Conservation (phyloP, 2,888 invertebrate genomes). For the Halictus ligatus region DNA sequence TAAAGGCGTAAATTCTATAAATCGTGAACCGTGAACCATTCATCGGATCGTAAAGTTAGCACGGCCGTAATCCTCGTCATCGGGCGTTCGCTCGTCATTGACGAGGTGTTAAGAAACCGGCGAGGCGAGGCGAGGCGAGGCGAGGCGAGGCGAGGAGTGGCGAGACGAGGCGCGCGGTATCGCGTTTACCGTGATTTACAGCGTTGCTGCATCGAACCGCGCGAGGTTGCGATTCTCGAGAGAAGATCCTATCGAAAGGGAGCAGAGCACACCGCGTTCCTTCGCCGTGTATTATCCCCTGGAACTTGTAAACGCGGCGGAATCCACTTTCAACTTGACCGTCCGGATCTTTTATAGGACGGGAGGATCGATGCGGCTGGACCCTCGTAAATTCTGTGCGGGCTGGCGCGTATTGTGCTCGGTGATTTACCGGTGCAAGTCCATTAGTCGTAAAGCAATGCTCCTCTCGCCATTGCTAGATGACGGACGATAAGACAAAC, state of each 20-base stretch:
- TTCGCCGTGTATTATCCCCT: background rate
- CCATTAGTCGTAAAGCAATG: slow-evolving; percentile 79
- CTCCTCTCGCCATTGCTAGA: slow-evolving; percentile 71
- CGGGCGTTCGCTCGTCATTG: slow-evolving; percentile 52
- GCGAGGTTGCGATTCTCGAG: background rate
- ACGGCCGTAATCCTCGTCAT: slow-evolving; percentile 32
- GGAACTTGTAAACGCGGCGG: slow-evolving; percentile 20
- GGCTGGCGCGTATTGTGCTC: slow-evolving; percentile 71
- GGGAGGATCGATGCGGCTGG: slow-evolving; percentile 66
- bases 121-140: background rate
- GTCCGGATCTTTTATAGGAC: slow-evolving; percentile 62
- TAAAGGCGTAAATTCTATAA: slow-evolving; percentile 32
- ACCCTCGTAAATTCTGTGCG: slow-evolving; percentile 73
- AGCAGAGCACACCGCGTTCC: background rate
- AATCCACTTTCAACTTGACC: slow-evolving; percentile 56
- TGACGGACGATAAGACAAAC: slow-evolving; percentile 76
- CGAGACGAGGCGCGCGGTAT: slow-evolving; percentile 56
- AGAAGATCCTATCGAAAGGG: slow-evolving; percentile 63
- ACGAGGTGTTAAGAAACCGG: slow-evolving; percentile 78
- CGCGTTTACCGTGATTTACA: slow-evolving; percentile 74
- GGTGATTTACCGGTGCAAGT: slow-evolving; percentile 78
- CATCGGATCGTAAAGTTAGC: slow-evolving; percentile 49
- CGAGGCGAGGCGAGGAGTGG: too few relatives aligned
- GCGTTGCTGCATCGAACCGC: slow-evolving; percentile 28
- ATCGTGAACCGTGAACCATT: slow-evolving; percentile 11